A percentile compares a stretch with the other conserved stretches of the same genome.
Evolutionary conservation across 2,888 invertebrate species (phyloP).

Genomic region (Drosophila rellima): DNA sequence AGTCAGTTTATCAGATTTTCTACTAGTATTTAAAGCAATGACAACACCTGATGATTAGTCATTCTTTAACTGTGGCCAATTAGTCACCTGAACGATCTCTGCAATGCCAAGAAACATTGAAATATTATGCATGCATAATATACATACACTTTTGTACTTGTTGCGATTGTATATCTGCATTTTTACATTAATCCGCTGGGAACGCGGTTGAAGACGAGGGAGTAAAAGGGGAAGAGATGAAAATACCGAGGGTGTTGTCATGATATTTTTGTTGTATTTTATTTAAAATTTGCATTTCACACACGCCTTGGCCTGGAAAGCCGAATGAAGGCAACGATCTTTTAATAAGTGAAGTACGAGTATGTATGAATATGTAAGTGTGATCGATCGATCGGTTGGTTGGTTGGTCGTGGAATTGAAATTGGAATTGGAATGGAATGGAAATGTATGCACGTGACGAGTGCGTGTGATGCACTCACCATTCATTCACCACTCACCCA

Average conservation of each 20-base stretch:
- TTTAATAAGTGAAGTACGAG: conserved; percentile 44
- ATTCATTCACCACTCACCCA: conserved; percentile 40
- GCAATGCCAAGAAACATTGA: conserved; percentile 53
- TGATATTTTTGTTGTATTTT: conserved; percentile 36
- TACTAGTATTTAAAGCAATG: conserved; percentile 35
- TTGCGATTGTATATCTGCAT: conserved; percentile 49
- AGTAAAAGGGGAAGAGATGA: not conserved
- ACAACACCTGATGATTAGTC: conserved; percentile 49
- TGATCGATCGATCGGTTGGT: conserved; percentile 64
- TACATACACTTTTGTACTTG: conserved; percentile 26
- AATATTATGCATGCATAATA: conserved; percentile 29
- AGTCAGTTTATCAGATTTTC: conserved; percentile 12
- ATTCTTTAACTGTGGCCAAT: conserved; percentile 50
- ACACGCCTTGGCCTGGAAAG: conserved; percentile 79
- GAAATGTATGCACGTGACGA: conserved; percentile 67
- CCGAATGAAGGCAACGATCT: conserved; percentile 68
- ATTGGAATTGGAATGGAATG: conserved; percentile 24
- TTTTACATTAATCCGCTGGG: conserved; percentile 57
- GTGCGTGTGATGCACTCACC: conserved; percentile 60
- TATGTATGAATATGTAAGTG: conserved; percentile 25
- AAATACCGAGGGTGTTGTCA: conserved; percentile 66
- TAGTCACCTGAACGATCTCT: conserved; percentile 59
- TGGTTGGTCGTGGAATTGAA: conserved; percentile 28
- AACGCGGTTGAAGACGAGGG: conserved; percentile 33
- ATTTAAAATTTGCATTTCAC: conserved; percentile 63